Evolutionary conservation across 2,888 invertebrate species (phyloP).

Genomic region (Galeopsomyia nigrocyanea): DNA sequence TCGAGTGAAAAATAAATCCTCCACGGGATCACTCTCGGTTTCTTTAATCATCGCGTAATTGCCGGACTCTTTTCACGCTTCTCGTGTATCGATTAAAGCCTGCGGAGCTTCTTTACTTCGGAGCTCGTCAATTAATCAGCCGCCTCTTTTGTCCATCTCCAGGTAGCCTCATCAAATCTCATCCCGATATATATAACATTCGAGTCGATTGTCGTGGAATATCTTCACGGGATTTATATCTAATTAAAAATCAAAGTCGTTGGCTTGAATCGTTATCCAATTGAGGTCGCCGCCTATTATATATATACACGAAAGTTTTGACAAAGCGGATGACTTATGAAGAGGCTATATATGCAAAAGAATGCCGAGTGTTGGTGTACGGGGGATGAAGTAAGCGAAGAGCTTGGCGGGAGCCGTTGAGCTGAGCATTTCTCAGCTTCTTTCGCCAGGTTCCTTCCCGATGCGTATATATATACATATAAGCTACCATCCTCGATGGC

Average conservation of each 20-base stretch:
- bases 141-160: not conserved
- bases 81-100: not conserved
- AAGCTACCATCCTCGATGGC: not conserved
- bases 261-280: no score
- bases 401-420: constrained; percentile 12
- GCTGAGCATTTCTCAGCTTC: constrained; percentile 32
- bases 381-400: not conserved
- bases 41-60: constrained; percentile 45
- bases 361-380: not conserved
- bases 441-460: constrained; percentile 20
- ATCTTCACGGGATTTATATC: no score
- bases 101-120: no score
- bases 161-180: no score
- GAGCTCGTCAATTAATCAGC: constrained; percentile 33
- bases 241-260: no score
- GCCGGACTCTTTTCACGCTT: not conserved
- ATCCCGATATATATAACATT: no score
- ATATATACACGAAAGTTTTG: no score
- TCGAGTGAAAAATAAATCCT: constrained; percentile 35
- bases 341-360: constrained; percentile 10
- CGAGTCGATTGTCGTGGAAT: no score
- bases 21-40: constrained; percentile 8
- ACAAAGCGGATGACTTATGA: no score
- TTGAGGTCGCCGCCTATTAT: no score
- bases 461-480: not conserved